These are phyloP conservation scores for Gephyroberyx darwinii DNA, from an alignment of 2,797 vertebrate species.

Conservation along the genomic window DNA sequence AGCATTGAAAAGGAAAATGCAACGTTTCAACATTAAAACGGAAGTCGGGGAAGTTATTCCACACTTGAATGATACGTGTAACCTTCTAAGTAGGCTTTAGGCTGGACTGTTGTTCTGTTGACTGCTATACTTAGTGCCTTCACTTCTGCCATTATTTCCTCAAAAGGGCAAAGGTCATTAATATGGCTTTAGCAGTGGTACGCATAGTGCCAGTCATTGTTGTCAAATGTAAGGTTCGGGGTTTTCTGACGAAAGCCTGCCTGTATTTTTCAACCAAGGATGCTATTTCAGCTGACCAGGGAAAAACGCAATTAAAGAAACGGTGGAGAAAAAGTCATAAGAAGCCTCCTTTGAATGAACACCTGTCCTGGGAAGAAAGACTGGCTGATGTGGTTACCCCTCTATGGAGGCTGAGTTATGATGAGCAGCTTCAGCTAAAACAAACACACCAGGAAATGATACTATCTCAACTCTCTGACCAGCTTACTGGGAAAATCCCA, in stretches of 20 bases:
- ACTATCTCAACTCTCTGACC: slow-evolving; percentile 74
- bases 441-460: slow-evolving; percentile 80
- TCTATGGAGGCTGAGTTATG: slow-evolving; percentile 87
- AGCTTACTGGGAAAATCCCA: slow-evolving; percentile 55
- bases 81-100: background rate
- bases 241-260: slow-evolving; percentile 15
- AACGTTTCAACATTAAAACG: background rate
- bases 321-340: slow-evolving; percentile 30
- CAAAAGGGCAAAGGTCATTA: background rate
- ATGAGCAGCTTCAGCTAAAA: slow-evolving; percentile 87
- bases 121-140: background rate
- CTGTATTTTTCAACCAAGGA: slow-evolving; percentile 39
- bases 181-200: slow-evolving; percentile 44
- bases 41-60: background rate
- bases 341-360: slow-evolving; percentile 22
- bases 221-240: slow-evolving; percentile 6
- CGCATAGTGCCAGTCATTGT: slow-evolving; percentile 31
- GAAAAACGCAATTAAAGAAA: slow-evolving; percentile 31
- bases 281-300: background rate
- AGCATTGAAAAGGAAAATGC: background rate
- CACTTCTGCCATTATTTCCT: background rate
- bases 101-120: background rate
- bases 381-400: slow-evolving; percentile 84
- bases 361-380: slow-evolving; percentile 78
- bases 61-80: too few species aligned